A percentile compares a stretch with the other conserved stretches of the same genome.
Evolutionary conservation across 2,113 vertebrate species (phyloP).

Genomic region (Mellivora capensis): DNA sequence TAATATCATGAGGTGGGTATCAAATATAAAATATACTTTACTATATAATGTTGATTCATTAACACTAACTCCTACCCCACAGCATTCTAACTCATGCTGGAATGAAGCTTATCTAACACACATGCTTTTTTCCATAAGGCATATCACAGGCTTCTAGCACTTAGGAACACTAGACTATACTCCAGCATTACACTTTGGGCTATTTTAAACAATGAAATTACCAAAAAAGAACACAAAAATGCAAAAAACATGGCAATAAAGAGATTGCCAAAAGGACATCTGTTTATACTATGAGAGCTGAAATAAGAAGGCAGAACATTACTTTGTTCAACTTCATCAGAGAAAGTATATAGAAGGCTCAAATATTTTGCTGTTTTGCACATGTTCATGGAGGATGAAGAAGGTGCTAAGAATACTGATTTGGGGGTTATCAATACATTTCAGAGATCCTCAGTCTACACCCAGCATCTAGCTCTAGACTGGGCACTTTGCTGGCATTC

Average conservation of each 20-base stretch:
- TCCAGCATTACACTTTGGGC: background rate
- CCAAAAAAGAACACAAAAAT: background rate
- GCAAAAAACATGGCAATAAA: background rate
- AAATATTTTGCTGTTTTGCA: background rate
- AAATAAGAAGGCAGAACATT: background rate
- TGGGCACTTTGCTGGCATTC: background rate
- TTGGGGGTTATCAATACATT: background rate
- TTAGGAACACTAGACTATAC: background rate
- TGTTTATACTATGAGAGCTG: background rate
- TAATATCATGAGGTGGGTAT: background rate
- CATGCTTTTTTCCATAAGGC: background rate
- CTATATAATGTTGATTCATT: background rate
- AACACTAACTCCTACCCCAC: background rate
- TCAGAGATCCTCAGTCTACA: background rate
- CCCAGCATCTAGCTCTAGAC: background rate
- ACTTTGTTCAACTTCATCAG: background rate
- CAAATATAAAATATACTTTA: background rate
- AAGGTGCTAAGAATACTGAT: background rate
- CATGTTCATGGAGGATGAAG: background rate
- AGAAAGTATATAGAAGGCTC: background rate
- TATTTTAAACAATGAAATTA: background rate
- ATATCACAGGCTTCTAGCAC: background rate
- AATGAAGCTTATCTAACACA: background rate
- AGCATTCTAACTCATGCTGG: background rate
- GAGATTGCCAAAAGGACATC: background rate